phyloP scores from a whole-genome alignment of 2,113 vertebrate genomes.

The Chloroceryle aenea region DNA sequence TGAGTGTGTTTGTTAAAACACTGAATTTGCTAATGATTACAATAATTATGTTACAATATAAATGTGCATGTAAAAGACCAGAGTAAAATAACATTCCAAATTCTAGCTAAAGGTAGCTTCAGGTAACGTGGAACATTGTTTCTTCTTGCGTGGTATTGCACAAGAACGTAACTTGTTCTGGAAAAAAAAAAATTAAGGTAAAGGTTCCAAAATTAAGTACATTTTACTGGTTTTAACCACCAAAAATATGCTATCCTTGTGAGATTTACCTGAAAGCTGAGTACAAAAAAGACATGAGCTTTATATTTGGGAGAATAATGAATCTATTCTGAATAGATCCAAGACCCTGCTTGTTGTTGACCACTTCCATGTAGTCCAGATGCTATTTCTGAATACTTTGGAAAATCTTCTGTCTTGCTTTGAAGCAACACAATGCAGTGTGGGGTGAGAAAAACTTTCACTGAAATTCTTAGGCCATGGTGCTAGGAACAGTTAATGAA shows the following conservation, averaged over 20 bases:
- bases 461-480: background rate
- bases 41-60: background rate
- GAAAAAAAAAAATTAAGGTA: background rate
- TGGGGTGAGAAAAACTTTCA: background rate
- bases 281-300: background rate
- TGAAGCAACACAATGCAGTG: fast-evolving
- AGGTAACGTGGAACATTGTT: background rate
- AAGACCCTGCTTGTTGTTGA: background rate
- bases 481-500: background rate
- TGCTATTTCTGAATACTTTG: background rate
- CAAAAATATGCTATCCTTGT: background rate
- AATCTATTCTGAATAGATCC: background rate
- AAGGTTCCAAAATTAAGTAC: background rate
- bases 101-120: background rate
- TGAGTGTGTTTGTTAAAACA: background rate
- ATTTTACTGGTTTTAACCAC: background rate
- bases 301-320: background rate
- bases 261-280: background rate
- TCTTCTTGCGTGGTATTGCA: background rate
- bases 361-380: background rate
- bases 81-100: background rate
- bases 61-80: background rate
- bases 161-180: background rate
- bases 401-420: background rate
- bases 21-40: background rate